phyloP scores from a whole-genome alignment of 2,113 vertebrate genomes.

The Alces alces region DNA sequence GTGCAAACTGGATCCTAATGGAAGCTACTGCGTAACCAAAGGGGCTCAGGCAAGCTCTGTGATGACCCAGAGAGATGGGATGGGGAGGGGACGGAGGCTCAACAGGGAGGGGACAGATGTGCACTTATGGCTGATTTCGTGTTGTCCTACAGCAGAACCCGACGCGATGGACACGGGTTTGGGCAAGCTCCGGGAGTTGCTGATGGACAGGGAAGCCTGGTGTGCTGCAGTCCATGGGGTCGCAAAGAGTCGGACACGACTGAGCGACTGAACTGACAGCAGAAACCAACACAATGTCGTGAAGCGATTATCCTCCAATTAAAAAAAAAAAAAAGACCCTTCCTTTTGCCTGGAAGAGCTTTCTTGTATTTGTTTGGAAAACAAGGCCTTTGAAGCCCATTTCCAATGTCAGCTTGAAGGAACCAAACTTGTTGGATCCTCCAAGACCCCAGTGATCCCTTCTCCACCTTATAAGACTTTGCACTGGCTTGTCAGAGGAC shows the following conservation, averaged over 20 bases:
- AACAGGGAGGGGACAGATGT: accelerated
- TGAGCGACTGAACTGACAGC: accelerated
- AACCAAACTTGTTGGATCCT: neutral
- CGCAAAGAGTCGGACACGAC: accelerated
- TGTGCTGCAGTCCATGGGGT: neutral
- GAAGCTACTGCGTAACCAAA: accelerated
- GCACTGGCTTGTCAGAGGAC: accelerated
- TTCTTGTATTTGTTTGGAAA: neutral
- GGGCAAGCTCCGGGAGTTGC: neutral
- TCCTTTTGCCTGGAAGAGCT: neutral
- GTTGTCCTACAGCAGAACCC: neutral
- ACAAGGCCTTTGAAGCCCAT: neutral
- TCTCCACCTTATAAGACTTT: neutral
- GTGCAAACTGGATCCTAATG: accelerated
- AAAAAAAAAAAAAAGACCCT: neutral
- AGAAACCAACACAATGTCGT: accelerated
- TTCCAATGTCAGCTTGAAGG: neutral
- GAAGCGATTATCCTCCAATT: neutral
- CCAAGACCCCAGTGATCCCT: too few relatives aligned
- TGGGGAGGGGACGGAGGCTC: neutral
- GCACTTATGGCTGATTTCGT: neutral
- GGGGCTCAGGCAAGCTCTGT: neutral
- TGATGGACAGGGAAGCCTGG: neutral
- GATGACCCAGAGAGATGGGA: accelerated
- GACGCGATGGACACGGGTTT: accelerated